phyloP scores from a whole-genome alignment of 2,888 invertebrate species.

The Tachina fera region DNA sequence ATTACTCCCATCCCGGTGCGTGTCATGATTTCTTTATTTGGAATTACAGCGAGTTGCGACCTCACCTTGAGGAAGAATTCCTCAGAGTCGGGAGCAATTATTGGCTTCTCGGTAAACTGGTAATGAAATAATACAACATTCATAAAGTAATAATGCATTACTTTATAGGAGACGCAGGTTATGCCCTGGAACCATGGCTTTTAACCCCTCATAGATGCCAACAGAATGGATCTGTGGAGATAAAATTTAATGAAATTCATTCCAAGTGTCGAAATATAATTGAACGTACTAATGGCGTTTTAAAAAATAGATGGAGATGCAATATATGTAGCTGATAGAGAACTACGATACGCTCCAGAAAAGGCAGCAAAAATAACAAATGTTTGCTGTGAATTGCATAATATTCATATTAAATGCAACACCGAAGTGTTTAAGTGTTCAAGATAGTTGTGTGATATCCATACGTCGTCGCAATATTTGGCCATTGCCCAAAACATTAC shows the following conservation, averaged over 20 bases:
- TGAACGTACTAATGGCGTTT: too few relatives aligned
- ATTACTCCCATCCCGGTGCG: too few relatives aligned
- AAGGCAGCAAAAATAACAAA: constrained; percentile 1
- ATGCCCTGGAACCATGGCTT: neutral
- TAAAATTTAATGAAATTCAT: constrained; percentile 13
- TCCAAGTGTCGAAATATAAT: neutral
- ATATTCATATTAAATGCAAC: constrained; percentile 7
- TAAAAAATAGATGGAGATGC: too few relatives aligned
- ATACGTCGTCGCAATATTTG: neutral
- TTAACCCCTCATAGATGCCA: neutral
- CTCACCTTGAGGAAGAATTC: neutral
- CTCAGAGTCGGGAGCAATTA: neutral
- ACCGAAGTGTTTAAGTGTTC: neutral
- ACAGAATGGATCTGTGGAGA: neutral
- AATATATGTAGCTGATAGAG: too few relatives aligned
- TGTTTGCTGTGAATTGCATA: constrained; percentile 13
- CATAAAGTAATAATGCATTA: neutral
- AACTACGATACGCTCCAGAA: too few relatives aligned
- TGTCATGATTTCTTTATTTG: neutral
- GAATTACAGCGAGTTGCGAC: neutral
- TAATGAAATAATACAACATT: neutral
- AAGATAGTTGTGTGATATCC: neutral
- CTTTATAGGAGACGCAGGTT: neutral
- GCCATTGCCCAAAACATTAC: neutral
- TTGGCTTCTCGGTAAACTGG: neutral